Percentiles rank a stretch among this genome's conserved stretches.
These are phyloP conservation scores for Caenorhabditis sp. DNA, from an alignment of 2,888 invertebrate genomes.

Conservation along the genomic window DNA sequence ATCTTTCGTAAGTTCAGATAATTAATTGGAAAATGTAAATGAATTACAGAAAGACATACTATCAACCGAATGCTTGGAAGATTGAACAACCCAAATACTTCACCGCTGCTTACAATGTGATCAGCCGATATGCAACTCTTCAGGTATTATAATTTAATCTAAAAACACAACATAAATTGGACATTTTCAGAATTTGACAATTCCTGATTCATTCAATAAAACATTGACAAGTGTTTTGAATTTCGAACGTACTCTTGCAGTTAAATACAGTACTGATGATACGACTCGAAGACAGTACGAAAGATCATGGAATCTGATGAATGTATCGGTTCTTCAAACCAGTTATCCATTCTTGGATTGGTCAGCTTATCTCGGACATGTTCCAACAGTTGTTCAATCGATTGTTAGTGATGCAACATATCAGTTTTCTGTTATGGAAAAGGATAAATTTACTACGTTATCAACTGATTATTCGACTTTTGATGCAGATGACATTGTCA, in stretches of 20 bases:
- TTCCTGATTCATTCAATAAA: conserved; percentile 11
- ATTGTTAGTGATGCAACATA: conserved; percentile 19
- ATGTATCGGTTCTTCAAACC: conserved; percentile 13
- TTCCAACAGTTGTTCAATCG: conserved; percentile 11
- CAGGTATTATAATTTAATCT: too few relatives aligned
- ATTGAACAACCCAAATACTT: conserved; percentile 34
- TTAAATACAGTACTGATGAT: conserved; percentile 43
- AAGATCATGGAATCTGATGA: conserved; percentile 33
- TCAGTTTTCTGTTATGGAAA: conserved; percentile 31
- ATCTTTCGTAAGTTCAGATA: conserved; percentile 19
- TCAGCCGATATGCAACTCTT: conserved; percentile 18
- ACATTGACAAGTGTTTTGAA: conserved; percentile 24
- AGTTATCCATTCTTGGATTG: conserved; percentile 41
- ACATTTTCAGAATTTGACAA: not conserved
- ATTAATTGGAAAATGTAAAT: not conserved
- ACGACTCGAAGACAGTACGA: conserved; percentile 30
- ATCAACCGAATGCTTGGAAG: conserved; percentile 42
- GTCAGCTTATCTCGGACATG: conserved; percentile 28
- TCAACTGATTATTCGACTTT: conserved; percentile 14
- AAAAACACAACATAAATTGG: not conserved
- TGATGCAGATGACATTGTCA: conserved; percentile 32
- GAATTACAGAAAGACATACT: conserved; percentile 44
- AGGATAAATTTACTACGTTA: conserved; percentile 10
- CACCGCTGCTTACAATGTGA: conserved; percentile 12
- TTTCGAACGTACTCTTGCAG: conserved; percentile 42